Percentiles rank a stretch among this genome's conserved stretches.
Conservation (phyloP, 2,113 vertebrate genomes). For the Lonchura striata region DNA sequence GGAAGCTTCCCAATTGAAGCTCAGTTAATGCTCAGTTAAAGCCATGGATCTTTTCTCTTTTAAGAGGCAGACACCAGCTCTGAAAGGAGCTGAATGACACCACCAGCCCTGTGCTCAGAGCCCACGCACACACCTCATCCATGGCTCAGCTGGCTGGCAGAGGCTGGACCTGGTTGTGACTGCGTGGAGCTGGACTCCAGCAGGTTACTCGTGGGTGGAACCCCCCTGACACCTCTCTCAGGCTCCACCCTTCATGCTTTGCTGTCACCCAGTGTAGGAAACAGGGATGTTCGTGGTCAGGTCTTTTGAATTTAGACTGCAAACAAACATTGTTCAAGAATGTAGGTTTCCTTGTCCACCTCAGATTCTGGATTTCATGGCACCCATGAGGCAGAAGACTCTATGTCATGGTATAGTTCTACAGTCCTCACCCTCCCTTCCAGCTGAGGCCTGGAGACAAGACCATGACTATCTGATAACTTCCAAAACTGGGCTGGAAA, state of each 20-base stretch:
- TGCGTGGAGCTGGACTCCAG: neutral
- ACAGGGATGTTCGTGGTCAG: neutral
- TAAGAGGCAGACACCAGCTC: neutral
- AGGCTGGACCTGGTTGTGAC: neutral
- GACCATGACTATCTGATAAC: neutral
- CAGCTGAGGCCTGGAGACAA: neutral
- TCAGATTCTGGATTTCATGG: neutral
- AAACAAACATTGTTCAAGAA: neutral
- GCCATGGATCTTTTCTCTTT: neutral
- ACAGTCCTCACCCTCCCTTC: neutral
- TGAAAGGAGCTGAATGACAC: neutral
- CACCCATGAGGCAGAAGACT: neutral
- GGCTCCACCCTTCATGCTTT: neutral
- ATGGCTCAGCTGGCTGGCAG: accelerated
- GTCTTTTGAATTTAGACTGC: neutral
- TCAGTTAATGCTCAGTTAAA: neutral
- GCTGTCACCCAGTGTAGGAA: neutral
- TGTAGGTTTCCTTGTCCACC: neutral
- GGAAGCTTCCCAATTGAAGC: neutral
- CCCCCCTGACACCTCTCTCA: neutral
- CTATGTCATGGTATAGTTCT: neutral
- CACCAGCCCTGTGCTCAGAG: neutral
- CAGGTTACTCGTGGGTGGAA: neutral
- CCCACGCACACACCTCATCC: accelerated
- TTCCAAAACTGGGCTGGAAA: neutral